These are phyloP conservation scores for Apamea sordens DNA, from an alignment of 2,888 invertebrate genomes.

Conservation along the genomic window DNA sequence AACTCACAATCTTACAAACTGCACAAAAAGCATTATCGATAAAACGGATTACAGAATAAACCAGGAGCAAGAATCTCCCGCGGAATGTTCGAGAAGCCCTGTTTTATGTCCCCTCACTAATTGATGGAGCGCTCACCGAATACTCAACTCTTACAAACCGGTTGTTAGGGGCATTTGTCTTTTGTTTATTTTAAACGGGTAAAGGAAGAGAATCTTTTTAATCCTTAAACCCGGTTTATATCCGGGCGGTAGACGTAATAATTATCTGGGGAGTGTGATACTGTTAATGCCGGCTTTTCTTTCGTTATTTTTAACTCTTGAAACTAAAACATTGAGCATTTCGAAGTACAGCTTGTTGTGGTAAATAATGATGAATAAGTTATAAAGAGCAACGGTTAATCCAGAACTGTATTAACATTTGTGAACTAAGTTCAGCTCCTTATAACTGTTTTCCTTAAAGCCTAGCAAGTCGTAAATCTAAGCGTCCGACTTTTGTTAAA, in stretches of 20 bases:
- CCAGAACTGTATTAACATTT: conserved; percentile 26
- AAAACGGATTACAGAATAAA: conserved; percentile 64
- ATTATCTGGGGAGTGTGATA: conserved; percentile 45
- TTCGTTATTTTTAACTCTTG: conserved; percentile 6
- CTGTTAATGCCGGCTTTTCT: conserved; percentile 32
- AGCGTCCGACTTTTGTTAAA: conserved; percentile 79
- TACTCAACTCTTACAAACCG: conserved; percentile 51
- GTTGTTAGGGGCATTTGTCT: conserved; percentile 54
- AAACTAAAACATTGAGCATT: conserved; percentile 11
- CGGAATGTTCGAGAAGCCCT: conserved; percentile 49
- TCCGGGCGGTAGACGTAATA: conserved; percentile 21
- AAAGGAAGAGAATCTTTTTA: conserved; percentile 43
- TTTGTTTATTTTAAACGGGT: conserved; percentile 63
- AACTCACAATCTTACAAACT: conserved; percentile 58
- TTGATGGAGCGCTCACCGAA: conserved; percentile 62
- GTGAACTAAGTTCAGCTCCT: conserved; percentile 29
- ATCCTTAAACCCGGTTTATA: conserved; percentile 48
- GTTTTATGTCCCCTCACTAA: conserved; percentile 61
- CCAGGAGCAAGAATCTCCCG: conserved; percentile 56
- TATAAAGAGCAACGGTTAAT: conserved; percentile 27
- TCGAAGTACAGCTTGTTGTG: conserved; percentile 1
- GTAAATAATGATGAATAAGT: conserved; percentile 30
- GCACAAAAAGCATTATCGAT: conserved; percentile 61
- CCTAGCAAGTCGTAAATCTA: conserved; percentile 69
- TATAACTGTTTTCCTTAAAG: conserved; percentile 58